Evolutionary conservation across 2,888 invertebrate species (phyloP), one percentile per base, ranked within the genome.

Genomic region (Hedychridium roseum): DNA sequence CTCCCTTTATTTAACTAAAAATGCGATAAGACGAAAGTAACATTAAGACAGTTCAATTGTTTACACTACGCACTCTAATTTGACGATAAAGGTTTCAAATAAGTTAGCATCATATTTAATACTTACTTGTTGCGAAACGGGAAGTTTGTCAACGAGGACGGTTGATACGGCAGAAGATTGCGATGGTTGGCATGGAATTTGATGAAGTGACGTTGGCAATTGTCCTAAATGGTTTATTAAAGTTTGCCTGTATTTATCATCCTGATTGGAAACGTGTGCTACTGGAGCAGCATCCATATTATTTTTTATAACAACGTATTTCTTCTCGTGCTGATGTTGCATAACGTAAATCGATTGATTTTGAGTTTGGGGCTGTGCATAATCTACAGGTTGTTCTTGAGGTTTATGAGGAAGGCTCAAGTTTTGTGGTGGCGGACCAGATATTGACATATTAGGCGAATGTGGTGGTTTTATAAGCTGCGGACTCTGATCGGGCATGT

Each of bases 241-340:
- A 17, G 66, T 59, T 23, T 70, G 70, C 27, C 78, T 60, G 43
- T 77, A 76, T 42, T 70, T 71, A 50, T 80, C 81, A 71, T 68
- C 84, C 79, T 87, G 69, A 46, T 52, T 69, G 28, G 50, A 54
- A 84, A 74, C 84, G 34, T 69, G 68, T 16, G 61, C 59, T 30
- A 58, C 44, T 84, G 73, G 83, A 32, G 64, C 54, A 7, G 70
- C 60, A 20, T 76, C 77, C 69, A 71, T 56, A 39, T 65, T 75
- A 56, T 73, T 86, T 73, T 88, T 88, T 51, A 88, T 82, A 65
- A 88, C 83, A 55, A 86, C 79, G 51, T 73, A 78, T 71, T 87
- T 88, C 72, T 88, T 87, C 37, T 88, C 87, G 26, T 80, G 78
- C 11, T 81, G 68, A 27, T 75, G 79, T 15, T 80, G 80, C 64